Conservation (phyloP, 2,797 vertebrate genomes). For the Hypotaenidia okinawae region DNA sequence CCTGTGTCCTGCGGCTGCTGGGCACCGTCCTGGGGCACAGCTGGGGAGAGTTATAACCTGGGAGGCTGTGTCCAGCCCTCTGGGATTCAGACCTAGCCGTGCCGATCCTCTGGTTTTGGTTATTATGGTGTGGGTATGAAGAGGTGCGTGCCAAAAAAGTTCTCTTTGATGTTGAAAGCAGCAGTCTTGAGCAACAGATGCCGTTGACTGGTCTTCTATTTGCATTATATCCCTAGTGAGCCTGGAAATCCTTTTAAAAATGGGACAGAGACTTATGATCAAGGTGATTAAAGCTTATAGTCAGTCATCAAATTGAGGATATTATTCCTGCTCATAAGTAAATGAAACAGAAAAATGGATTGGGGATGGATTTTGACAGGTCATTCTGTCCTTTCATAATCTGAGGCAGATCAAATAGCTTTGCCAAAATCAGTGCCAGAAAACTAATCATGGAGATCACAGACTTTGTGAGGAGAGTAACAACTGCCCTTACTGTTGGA, state of each 20-base stretch:
- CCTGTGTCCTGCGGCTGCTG: too few species aligned
- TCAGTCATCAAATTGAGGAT: background rate
- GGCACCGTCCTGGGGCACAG: background rate
- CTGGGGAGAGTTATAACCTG: too few species aligned
- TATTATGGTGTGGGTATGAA: background rate
- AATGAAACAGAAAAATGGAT: background rate
- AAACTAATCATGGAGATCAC: rapidly evolving
- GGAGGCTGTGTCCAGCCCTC: background rate
- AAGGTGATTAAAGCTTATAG: background rate
- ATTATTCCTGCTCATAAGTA: background rate
- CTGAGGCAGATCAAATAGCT: background rate
- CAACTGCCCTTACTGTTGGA: background rate
- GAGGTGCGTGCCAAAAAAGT: background rate
- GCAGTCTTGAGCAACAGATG: background rate
- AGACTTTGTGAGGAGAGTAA: background rate
- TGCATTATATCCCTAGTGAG: background rate
- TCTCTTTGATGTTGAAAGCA: background rate
- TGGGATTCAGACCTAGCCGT: background rate
- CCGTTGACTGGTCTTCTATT: background rate
- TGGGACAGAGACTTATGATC: rapidly evolving
- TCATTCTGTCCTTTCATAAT: background rate
- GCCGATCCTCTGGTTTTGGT: background rate
- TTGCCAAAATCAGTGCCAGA: background rate
- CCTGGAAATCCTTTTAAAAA: background rate
- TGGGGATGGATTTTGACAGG: background rate